Percentiles rank a stretch among this genome's conserved stretches.
Conservation (phyloP, 2,113 vertebrate species). For the Arothron firmamentum region DNA sequence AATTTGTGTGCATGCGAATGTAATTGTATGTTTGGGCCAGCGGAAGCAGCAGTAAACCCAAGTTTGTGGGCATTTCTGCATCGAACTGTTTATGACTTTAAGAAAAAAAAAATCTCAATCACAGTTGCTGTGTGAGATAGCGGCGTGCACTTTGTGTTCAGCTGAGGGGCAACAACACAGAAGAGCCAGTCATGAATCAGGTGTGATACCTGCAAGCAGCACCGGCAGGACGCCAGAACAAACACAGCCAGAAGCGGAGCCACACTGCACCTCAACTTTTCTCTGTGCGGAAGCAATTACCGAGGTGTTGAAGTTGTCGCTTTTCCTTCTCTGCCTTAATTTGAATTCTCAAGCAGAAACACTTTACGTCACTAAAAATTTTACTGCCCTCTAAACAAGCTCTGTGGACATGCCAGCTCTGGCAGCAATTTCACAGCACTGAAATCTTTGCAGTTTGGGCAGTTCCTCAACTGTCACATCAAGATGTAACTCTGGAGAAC, state of each 20-base stretch:
- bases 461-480: too few species aligned
- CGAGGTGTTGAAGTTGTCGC: conserved; percentile 63
- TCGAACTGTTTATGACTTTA: background rate
- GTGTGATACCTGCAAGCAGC: conserved; percentile 70
- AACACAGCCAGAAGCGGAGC: conserved; percentile 57
- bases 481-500: too few species aligned
- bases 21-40: background rate
- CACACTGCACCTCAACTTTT: conserved; percentile 35
- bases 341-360: conserved; percentile 37
- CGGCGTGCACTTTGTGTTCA: conserved; percentile 28
- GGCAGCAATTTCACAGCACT: background rate
- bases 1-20: conserved; percentile 13
- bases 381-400: background rate
- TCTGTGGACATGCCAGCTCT: background rate
- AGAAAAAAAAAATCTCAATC: too few species aligned
- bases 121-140: conserved; percentile 46
- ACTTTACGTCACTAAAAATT: background rate
- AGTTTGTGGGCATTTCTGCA: background rate
- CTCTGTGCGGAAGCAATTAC: conserved; percentile 63
- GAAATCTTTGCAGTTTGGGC: background rate
- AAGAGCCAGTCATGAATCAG: conserved; percentile 76
- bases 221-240: conserved; percentile 62
- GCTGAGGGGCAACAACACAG: conserved; percentile 74
- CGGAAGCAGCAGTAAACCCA: background rate
- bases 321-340: conserved; percentile 50